These are phyloP conservation scores for Petrocephalus microphthalmus DNA, from an alignment of 2,113 vertebrate genomes.

Conservation along the genomic window DNA sequence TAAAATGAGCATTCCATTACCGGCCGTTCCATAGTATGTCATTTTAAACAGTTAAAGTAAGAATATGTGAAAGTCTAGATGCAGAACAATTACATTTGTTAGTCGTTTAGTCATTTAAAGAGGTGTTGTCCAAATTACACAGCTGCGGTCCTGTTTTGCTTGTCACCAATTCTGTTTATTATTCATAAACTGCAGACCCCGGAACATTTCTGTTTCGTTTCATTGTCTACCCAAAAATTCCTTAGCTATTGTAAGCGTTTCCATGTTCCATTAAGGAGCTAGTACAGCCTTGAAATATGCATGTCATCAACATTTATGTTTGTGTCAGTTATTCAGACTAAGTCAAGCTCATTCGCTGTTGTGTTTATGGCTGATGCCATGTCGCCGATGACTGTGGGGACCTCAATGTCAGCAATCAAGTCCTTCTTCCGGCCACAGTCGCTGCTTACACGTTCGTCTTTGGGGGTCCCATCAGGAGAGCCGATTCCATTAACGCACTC, in stretches of 20 bases:
- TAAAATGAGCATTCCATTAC: conserved; percentile 57
- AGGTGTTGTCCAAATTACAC: conserved; percentile 49
- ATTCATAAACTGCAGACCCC: not conserved
- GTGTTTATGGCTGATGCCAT: conserved; percentile 46
- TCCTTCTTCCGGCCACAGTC: conserved; percentile 66
- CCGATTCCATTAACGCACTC: conserved; percentile 54
- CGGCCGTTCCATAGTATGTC: conserved; percentile 45
- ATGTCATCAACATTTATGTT: conserved; percentile 11
- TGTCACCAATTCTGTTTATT: conserved; percentile 22
- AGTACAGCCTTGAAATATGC: not conserved
- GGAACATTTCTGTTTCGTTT: not conserved
- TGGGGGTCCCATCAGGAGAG: conserved; percentile 42
- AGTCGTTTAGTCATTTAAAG: conserved; percentile 44
- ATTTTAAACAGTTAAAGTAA: conserved; percentile 54
- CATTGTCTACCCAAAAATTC: not conserved
- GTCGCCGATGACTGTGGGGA: conserved; percentile 40
- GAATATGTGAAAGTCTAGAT: conserved; percentile 59
- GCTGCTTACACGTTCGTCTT: conserved; percentile 34
- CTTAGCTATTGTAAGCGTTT: not conserved
- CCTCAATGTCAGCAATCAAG: conserved; percentile 42
- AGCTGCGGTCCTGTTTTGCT: conserved; percentile 18
- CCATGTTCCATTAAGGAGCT: not conserved
- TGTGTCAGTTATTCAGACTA: conserved; percentile 47
- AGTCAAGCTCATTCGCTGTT: conserved; percentile 49
- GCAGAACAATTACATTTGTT: conserved; percentile 48